phyloP scores from a whole-genome alignment of 1,140 invertebrate genomes.

The Philopotamus ludificatus region DNA sequence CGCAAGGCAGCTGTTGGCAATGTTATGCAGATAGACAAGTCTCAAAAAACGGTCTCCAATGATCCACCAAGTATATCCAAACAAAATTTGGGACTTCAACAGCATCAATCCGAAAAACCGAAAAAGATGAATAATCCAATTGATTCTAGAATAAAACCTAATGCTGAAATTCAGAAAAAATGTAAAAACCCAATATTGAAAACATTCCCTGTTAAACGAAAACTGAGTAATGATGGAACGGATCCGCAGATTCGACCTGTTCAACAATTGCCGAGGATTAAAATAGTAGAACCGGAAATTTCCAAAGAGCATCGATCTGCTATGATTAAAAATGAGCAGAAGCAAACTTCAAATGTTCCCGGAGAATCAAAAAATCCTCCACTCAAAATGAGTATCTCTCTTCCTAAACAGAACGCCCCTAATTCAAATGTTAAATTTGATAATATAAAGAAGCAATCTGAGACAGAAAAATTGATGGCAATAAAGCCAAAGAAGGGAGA shows the following conservation, averaged over 20 bases:
- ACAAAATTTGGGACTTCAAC: neutral
- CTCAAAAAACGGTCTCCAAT: too few relatives aligned
- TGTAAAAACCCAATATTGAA: slow-evolving; percentile 7
- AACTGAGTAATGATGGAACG: neutral
- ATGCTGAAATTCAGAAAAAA: neutral
- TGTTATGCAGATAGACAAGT: too few relatives aligned
- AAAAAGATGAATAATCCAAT: neutral
- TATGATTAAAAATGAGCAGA: neutral
- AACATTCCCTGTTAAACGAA: slow-evolving; percentile 4
- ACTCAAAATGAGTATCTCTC: neutral
- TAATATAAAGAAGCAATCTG: neutral
- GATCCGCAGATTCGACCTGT: neutral
- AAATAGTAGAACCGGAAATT: neutral
- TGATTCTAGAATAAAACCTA: neutral
- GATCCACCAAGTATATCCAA: too few relatives aligned
- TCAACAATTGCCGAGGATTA: neutral
- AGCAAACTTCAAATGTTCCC: neutral
- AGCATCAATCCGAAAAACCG: neutral
- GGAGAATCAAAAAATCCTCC: neutral
- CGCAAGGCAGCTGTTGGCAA: too few relatives aligned
- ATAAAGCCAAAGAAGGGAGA: slow-evolving; percentile 48
- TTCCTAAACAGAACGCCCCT: neutral
- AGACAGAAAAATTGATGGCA: neutral
- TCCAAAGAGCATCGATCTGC: neutral
- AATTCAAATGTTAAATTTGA: neutral